phyloP scores from a whole-genome alignment of 2,797 vertebrate genomes.

The Hydrocynus forskahlii region DNA sequence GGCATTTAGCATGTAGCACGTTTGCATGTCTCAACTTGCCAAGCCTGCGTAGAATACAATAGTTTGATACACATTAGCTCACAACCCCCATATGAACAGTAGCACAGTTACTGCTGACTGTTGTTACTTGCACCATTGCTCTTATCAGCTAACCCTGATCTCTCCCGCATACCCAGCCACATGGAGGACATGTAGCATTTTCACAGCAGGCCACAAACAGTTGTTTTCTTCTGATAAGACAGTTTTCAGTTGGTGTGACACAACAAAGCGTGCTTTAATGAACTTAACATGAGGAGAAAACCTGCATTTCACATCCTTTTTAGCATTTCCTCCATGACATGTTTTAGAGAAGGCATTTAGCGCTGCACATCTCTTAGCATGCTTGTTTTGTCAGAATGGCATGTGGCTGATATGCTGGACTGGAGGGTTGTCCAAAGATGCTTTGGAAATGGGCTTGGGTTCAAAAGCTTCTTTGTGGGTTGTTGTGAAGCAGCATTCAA shows the following conservation, averaged over 20 bases:
- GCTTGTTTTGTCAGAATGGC: conserved; percentile 31
- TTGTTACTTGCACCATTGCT: background rate
- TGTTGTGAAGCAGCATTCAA: conserved; percentile 48
- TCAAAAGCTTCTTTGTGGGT: conserved; percentile 52
- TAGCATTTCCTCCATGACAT: background rate
- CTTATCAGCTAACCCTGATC: conserved; percentile 26
- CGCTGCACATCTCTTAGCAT: background rate
- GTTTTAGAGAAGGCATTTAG: background rate
- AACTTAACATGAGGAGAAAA: background rate
- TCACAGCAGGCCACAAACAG: conserved; percentile 10
- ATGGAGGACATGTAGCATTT: conserved; percentile 16
- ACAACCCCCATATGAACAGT: background rate
- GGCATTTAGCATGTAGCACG: background rate
- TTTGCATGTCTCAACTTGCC: background rate
- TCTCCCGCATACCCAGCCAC: background rate
- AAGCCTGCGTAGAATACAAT: background rate
- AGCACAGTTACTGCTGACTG: conserved; percentile 8
- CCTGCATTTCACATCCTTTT: no score
- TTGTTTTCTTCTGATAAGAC: conserved; percentile 23
- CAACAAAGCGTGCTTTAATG: background rate
- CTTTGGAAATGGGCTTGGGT: conserved; percentile 2
- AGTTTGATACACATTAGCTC: background rate
- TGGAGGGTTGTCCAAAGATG: background rate
- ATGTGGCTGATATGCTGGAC: conserved; percentile 39
- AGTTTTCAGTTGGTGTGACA: background rate